Evolutionary conservation across 2,888 invertebrate species (phyloP).

Genomic region (Rhingia rostrata): DNA sequence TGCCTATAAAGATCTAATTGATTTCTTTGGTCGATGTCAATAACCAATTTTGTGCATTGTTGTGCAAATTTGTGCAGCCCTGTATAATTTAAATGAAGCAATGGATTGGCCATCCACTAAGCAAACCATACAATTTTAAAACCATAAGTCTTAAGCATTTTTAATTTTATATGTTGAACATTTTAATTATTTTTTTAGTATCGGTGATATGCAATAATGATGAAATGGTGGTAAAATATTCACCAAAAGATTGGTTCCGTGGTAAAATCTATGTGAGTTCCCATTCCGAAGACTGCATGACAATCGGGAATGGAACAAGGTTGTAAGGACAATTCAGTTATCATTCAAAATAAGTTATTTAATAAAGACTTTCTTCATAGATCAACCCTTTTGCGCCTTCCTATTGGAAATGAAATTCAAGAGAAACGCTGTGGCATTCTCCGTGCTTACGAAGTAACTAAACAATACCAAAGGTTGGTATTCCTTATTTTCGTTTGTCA

Average conservation of each 20-base stretch:
- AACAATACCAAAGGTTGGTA: conserved; percentile 79
- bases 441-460: conserved; percentile 82
- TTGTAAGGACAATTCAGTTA: conserved; percentile 9
- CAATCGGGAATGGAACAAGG: conserved; percentile 84
- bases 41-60: no score
- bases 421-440: conserved; percentile 82
- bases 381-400: conserved; percentile 78
- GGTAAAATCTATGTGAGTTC: conserved; percentile 93
- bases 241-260: conserved; percentile 85
- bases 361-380: conserved; percentile 33
- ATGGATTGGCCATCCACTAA: no score
- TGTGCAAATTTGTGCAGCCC: no score
- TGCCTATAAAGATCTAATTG: no score
- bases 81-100: no score
- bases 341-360: background rate
- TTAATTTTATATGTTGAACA: background rate
- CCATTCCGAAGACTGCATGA: conserved; percentile 89
- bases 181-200: conserved; percentile 84
- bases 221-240: conserved; percentile 87
- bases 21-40: no score
- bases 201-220: conserved; percentile 90
- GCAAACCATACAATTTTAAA: no score
- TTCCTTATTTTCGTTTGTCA: no score
- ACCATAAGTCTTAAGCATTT: background rate
- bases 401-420: conserved; percentile 81